These are phyloP conservation scores for Premnoplex brunnescens DNA, from an alignment of 2,797 vertebrate species.

Conservation along the genomic window DNA sequence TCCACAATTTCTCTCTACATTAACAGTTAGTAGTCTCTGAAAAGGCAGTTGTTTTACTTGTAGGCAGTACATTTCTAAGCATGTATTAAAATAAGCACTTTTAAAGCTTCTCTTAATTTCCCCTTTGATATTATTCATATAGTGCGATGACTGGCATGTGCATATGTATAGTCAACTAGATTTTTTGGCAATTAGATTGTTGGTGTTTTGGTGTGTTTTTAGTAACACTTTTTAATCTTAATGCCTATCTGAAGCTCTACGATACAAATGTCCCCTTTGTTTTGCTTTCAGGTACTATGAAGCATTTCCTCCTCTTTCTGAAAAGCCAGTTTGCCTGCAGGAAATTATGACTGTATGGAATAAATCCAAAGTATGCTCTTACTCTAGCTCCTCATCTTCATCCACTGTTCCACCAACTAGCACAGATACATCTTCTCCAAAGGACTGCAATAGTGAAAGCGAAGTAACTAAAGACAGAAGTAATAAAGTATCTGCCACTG, in stretches of 20 bases:
- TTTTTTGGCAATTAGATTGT: neutral
- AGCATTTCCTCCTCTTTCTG: conserved; percentile 97
- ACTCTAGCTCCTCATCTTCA: conserved; percentile 93
- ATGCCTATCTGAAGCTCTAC: neutral
- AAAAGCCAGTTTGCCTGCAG: conserved; percentile 98
- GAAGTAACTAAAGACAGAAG: conserved; percentile 85
- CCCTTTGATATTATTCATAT: neutral
- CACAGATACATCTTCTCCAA: conserved; percentile 96
- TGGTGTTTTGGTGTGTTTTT: neutral
- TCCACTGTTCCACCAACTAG: conserved; percentile 95
- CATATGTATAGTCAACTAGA: neutral
- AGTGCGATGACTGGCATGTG: neutral
- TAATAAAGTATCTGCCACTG: conserved; percentile 69
- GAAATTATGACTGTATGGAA: conserved; percentile 99
- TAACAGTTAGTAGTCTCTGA: neutral
- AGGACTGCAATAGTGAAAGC: conserved; percentile 94
- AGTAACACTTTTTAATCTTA: neutral
- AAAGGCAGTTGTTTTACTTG: neutral
- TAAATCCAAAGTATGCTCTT: conserved; percentile 91
- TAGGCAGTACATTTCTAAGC: neutral
- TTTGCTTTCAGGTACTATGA: conserved; percentile 92
- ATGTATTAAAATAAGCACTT: neutral
- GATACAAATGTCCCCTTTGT: neutral
- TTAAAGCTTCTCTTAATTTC: neutral
- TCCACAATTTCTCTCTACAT: neutral